These are phyloP conservation scores for Caenorhabditis inopinata DNA, from an alignment of 1,140 invertebrate species.

Conservation along the genomic window DNA sequence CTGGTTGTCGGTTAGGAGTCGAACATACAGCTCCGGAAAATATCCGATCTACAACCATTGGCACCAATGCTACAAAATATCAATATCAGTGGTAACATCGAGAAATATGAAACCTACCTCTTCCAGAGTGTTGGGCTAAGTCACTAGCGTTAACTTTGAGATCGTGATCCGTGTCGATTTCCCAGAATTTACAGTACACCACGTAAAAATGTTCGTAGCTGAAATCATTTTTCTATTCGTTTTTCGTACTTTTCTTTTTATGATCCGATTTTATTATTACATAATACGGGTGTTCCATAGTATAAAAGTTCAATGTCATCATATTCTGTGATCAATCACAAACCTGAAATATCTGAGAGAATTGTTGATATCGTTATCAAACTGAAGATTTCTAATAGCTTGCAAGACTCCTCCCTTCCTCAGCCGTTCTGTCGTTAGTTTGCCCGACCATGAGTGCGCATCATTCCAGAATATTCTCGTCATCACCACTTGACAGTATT, in stretches of 20 bases:
- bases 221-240: no score
- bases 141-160: conserved; percentile 89
- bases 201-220: conserved; percentile 99
- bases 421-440: conserved; percentile 83
- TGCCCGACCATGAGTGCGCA: conserved; percentile 93
- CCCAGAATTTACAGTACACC: conserved; percentile 99
- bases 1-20: conserved; percentile 57
- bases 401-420: conserved; percentile 83
- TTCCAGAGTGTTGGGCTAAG: conserved; percentile 89
- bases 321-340: no score
- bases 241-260: no score
- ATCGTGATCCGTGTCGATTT: conserved; percentile 96
- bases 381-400: conserved; percentile 70
- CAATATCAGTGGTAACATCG: background rate
- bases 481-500: conserved; percentile 76
- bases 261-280: no score
- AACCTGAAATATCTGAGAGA: conserved; percentile 75
- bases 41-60: conserved; percentile 81
- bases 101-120: conserved; percentile 72
- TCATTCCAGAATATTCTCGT: conserved; percentile 97
- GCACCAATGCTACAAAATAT: conserved; percentile 77
- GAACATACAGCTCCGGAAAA: conserved; percentile 91
- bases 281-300: no score
- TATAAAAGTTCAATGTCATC: background rate
- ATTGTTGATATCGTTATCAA: conserved; percentile 90